These are phyloP conservation scores for Ischnus inquisitorius DNA, from an alignment of 2,888 invertebrate species.

Conservation along the genomic window DNA sequence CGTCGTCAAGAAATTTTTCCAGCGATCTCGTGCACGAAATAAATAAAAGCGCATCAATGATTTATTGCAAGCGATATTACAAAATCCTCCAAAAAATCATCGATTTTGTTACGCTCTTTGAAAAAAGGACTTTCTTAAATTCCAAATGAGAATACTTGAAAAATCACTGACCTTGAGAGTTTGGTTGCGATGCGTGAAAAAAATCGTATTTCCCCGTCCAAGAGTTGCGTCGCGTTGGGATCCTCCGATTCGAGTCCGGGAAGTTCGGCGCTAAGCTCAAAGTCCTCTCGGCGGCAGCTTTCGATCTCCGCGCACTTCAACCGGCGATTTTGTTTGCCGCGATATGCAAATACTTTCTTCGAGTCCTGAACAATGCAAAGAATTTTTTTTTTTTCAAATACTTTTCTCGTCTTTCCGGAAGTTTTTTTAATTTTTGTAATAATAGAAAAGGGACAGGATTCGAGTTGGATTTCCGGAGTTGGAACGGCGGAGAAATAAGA, in stretches of 20 bases:
- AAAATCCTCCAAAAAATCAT: not conserved
- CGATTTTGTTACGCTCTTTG: not conserved
- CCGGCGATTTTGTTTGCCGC: not conserved
- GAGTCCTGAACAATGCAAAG: not conserved
- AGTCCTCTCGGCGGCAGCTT: not conserved
- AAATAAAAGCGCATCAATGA: not conserved
- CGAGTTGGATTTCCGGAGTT: not conserved
- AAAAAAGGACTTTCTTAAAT: not conserved
- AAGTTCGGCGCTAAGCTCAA: not conserved
- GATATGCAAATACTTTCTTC: not conserved
- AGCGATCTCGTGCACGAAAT: too few species aligned
- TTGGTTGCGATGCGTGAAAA: slow-evolving; percentile 9
- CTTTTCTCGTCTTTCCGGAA: not conserved
- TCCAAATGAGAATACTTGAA: not conserved
- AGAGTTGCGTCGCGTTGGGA: not conserved
- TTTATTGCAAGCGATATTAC: not conserved
- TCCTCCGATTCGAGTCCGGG: not conserved
- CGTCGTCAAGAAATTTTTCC: too few species aligned
- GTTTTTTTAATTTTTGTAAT: not conserved
- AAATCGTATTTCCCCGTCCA: slow-evolving; percentile 28
- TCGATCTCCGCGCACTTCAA: not conserved
- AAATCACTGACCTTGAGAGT: slow-evolving; percentile 49
- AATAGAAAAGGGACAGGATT: not conserved
- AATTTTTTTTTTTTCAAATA: not conserved
- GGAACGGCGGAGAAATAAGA: not conserved